These are phyloP conservation scores for Drosophila parvula DNA, from an alignment of 1,140 invertebrate species.

Conservation along the genomic window DNA sequence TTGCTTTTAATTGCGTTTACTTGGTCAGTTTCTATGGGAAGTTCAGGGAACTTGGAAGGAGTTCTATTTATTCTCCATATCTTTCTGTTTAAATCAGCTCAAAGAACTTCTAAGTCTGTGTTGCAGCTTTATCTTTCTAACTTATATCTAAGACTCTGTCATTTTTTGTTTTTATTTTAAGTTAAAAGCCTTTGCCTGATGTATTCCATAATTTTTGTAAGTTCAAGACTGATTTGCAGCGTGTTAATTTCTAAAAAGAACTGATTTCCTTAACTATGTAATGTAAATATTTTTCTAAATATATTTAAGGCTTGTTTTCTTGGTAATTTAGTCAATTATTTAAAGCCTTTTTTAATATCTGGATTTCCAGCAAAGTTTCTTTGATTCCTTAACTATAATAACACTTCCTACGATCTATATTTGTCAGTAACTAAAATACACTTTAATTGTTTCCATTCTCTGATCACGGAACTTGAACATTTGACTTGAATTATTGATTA, in stretches of 20 bases:
- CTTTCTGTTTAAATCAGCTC: background rate
- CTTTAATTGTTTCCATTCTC: background rate
- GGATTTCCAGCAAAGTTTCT: background rate
- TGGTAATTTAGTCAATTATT: background rate
- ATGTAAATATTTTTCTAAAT: background rate
- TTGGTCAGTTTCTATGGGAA: background rate
- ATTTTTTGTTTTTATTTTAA: too few relatives aligned
- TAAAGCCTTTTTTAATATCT: background rate
- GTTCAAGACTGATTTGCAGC: background rate
- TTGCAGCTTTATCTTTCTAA: too few relatives aligned
- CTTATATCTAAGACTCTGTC: too few relatives aligned
- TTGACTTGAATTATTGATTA: background rate
- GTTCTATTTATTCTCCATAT: background rate
- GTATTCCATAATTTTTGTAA: too few relatives aligned
- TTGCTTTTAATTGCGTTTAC: background rate
- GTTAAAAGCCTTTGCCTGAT: background rate
- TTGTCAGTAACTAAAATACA: background rate
- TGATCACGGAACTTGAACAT: background rate
- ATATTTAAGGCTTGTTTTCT: background rate
- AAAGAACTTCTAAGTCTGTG: too few relatives aligned
- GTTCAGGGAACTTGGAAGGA: background rate
- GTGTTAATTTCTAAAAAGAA: too few relatives aligned
- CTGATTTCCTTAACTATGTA: too few relatives aligned
- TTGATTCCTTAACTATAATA: background rate
- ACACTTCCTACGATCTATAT: background rate